Percentiles rank a stretch among this genome's conserved stretches.
Evolutionary conservation across 2,113 vertebrate genomes (phyloP).

Genomic region (Mesoclemmys tuberculata): DNA sequence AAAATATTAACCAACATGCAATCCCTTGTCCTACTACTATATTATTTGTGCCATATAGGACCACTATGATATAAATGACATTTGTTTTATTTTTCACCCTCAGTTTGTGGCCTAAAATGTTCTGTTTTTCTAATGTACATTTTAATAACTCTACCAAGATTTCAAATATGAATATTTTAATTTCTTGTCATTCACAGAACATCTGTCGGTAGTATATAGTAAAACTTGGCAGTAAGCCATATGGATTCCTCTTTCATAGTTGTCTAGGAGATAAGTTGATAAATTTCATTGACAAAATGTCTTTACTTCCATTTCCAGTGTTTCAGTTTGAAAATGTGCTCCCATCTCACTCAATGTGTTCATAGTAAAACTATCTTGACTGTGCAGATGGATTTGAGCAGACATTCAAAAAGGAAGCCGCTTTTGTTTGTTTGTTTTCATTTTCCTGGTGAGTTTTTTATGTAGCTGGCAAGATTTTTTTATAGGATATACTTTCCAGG

Average conservation of each 20-base stretch:
- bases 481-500: background rate
- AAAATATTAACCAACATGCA: background rate
- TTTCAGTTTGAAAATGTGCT: background rate
- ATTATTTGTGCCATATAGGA: too few species aligned
- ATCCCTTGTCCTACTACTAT: background rate
- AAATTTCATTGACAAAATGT: conserved; percentile 23
- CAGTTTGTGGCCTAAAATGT: conserved; percentile 6
- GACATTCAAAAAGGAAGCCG: background rate
- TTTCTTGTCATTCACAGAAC: conserved; percentile 23
- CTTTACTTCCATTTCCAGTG: conserved; percentile 17
- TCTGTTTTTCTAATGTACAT: background rate
- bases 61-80: too few species aligned
- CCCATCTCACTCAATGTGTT: background rate
- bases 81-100: background rate
- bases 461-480: background rate
- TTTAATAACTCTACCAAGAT: background rate
- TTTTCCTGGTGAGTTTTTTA: background rate
- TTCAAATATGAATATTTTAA: background rate
- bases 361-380: background rate
- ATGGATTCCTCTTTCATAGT: background rate
- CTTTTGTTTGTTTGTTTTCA: background rate
- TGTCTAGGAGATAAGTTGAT: background rate
- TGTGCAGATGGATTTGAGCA: background rate
- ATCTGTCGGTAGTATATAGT: conserved; percentile 23
- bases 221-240: conserved; percentile 20